A percentile compares a stretch with the other conserved stretches of the same genome.
phyloP scores from a whole-genome alignment of 2,113 vertebrate genomes.

The Aix galericulata region DNA sequence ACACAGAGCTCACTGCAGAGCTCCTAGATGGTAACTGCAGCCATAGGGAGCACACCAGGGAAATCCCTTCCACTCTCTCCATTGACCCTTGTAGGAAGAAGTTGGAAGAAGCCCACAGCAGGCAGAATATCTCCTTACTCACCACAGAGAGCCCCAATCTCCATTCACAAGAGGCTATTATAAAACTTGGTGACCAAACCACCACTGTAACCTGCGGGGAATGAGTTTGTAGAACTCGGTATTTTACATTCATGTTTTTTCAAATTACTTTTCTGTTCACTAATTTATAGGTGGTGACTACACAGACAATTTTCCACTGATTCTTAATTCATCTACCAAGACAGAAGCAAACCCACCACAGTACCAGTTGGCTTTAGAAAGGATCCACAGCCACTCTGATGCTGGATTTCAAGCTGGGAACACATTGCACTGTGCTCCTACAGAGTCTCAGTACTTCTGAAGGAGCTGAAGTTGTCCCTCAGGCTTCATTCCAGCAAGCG shows the following conservation, averaged over 20 bases:
- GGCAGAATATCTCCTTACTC: background rate
- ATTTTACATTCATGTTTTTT: background rate
- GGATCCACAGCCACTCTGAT: background rate
- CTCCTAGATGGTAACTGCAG: background rate
- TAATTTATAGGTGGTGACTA: accelerated
- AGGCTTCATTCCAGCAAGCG: background rate
- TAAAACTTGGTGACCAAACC: background rate
- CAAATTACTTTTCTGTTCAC: background rate
- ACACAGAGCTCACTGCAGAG: background rate
- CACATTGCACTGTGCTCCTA: background rate
- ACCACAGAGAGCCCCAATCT: background rate
- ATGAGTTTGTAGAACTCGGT: accelerated
- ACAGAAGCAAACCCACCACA: background rate
- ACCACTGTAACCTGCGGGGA: too few relatives aligned
- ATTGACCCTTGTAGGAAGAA: background rate
- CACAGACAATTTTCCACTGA: background rate
- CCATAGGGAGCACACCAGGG: background rate
- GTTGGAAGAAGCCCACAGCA: background rate
- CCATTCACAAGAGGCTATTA: background rate
- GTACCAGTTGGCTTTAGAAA: background rate
- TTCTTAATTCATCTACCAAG: accelerated
- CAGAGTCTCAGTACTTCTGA: background rate
- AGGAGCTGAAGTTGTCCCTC: background rate
- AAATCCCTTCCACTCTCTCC: background rate
- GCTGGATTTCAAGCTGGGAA: background rate